Base-by-base conservation (phyloP, 1,140 invertebrate species). In the Bombus pascuorum region DNA sequence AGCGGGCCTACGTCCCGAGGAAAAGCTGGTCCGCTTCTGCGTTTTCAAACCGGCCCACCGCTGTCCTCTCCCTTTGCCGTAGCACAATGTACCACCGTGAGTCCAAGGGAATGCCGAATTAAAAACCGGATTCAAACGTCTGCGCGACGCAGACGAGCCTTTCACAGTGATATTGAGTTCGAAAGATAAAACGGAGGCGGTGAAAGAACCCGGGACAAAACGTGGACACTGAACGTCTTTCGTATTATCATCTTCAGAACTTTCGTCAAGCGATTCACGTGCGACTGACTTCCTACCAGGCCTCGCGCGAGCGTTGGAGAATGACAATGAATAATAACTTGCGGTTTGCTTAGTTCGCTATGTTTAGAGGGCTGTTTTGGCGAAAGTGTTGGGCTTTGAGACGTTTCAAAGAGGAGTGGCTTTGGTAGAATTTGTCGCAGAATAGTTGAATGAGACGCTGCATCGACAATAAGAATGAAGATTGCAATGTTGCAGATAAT, bases 111-210 rank as follows among this genome's bases (percentile, higher is more conserved):
- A 68, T 59, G 66, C 42, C 66, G 82, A 84, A 84, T 84, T 84
- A 79, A 84, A 71, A 72, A 78, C 15, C 6, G 32, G 28, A 79
- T 84, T 78, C 75, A 84, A 79, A 83, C 82, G 82, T 70, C 34
- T 25, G 2, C 28, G 44, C 59, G 72, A 66, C 25, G 62, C 25
- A 12, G 65, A 62, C 39, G 68, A 15, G 47, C 9, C 47, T 57
- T 75, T 76, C 37, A 3, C 37, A 18, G 75, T 22, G 82, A 79
- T 84, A 71, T 79, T 72, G 70, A 84, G 78, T 71, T 84, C 53
- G 66, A 34, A 53, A 28, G 22, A 78, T 13, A 13, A 15, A 34
- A 22, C 42, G 15, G 15, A 4, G 28, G 0, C 1, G 76, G 37
- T 39, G 59, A 65, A 28, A 22, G 53, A 18, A 10, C 4, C 6